phyloP scores from a whole-genome alignment of 1,140 invertebrate species.

The Phortica variegata region DNA sequence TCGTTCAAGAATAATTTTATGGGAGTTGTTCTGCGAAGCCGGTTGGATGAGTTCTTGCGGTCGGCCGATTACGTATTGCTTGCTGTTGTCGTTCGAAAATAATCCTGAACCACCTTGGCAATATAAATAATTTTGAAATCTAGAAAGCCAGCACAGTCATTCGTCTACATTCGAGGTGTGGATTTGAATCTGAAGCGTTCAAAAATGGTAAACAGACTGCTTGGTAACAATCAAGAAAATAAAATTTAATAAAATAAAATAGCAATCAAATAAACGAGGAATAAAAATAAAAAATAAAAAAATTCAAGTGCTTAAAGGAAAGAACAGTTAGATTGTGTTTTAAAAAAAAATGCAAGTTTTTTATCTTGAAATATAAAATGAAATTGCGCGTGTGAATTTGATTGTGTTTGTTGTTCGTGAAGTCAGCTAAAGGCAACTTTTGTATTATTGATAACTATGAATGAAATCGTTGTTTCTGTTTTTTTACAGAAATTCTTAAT shows the following conservation, averaged over 20 bases:
- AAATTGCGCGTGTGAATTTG: background rate
- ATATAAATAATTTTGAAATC: constrained; percentile 53
- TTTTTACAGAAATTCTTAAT: constrained; percentile 44
- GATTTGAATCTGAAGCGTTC: constrained; percentile 40
- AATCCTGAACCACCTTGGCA: constrained; percentile 39
- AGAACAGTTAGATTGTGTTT: background rate
- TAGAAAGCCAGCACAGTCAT: constrained; percentile 40
- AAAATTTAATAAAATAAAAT: constrained; percentile 17
- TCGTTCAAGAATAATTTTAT: constrained; percentile 41
- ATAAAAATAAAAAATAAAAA: background rate
- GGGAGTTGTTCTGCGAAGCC: constrained; percentile 28
- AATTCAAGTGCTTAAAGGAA: constrained; percentile 2
- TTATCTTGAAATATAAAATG: constrained; percentile 12
- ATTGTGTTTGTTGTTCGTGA: background rate
- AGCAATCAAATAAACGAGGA: constrained; percentile 6
- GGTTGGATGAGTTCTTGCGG: constrained; percentile 44
- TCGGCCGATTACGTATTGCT: constrained; percentile 20
- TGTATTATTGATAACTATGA: too few species aligned
- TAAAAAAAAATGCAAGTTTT: background rate
- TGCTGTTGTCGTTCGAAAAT: constrained; percentile 18
- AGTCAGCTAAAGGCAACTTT: too few species aligned
- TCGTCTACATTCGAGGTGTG: constrained; percentile 48
- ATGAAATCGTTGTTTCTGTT: too few species aligned
- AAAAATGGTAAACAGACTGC: constrained; percentile 41
- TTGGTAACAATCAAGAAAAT: background rate